phyloP scores from a whole-genome alignment of 2,888 invertebrate species.

The Lamproptera curius region DNA sequence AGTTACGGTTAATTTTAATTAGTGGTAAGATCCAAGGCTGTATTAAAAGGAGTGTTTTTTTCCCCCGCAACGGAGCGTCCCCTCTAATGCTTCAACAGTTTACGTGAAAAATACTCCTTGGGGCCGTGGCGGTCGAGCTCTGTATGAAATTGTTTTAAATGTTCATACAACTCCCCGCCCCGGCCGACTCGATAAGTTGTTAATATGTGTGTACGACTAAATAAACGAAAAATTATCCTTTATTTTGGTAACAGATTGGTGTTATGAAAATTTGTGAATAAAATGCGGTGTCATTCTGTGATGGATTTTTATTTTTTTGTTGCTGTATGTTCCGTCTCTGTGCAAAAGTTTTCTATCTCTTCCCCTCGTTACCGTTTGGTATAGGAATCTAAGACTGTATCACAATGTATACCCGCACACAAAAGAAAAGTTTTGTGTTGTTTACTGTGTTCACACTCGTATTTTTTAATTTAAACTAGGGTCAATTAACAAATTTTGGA shows the following conservation, averaged over 20 bases:
- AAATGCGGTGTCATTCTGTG: conserved; percentile 73
- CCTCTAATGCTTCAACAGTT: conserved; percentile 41
- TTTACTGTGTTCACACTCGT: too few species aligned
- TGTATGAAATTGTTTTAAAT: conserved; percentile 24
- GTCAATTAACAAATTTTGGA: too few species aligned
- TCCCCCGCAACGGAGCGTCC: conserved; percentile 39
- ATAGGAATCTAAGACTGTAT: too few species aligned
- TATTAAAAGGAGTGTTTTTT: conserved; percentile 72
- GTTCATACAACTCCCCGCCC: conserved; percentile 35
- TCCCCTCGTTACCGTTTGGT: too few species aligned
- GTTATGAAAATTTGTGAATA: conserved; percentile 76
- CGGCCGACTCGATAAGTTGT: conserved; percentile 58
- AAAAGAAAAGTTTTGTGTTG: too few species aligned
- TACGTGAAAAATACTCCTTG: conserved; percentile 59
- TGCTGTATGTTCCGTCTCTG: too few species aligned
- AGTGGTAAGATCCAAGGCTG: conserved; percentile 75
- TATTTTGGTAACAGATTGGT: conserved; percentile 77
- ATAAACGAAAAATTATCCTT: conserved; percentile 62
- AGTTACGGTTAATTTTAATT: conserved; percentile 70
- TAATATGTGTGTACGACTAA: conserved; percentile 71
- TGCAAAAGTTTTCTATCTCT: too few species aligned
- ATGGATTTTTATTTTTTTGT: too few species aligned
- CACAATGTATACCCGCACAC: too few species aligned
- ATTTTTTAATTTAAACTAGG: too few species aligned
- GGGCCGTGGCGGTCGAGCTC: conserved; percentile 46